Conservation (phyloP, 2,888 invertebrate genomes). For the Lochmaea capreae region DNA sequence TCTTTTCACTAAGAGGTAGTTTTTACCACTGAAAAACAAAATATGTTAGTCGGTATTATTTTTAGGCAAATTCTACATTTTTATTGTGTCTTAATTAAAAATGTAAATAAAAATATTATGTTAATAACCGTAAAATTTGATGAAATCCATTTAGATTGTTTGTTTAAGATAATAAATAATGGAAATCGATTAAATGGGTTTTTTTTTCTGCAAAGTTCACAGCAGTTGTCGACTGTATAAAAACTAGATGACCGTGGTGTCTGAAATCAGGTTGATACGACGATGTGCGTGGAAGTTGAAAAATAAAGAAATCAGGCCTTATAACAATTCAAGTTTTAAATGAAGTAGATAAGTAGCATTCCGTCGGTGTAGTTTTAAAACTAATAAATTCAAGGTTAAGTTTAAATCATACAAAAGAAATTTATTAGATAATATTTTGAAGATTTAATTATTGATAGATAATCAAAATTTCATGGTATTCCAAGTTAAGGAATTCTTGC, state of each 20-base stretch:
- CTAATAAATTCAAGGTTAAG: not conserved
- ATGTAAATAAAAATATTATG: not conserved
- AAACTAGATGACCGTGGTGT: slow-evolving; percentile 4
- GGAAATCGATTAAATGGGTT: not conserved
- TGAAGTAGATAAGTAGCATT: too few species aligned
- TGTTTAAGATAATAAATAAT: not conserved
- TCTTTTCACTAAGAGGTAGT: too few species aligned
- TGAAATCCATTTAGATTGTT: not conserved
- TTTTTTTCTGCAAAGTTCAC: not conserved
- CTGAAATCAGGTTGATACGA: slow-evolving; percentile 1
- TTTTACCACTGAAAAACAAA: too few species aligned
- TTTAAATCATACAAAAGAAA: not conserved
- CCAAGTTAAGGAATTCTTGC: too few species aligned
- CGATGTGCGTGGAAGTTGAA: not conserved
- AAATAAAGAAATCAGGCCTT: not conserved
- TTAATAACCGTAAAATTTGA: not conserved
- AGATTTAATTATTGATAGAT: not conserved
- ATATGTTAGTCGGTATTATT: too few species aligned
- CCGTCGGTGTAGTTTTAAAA: not conserved
- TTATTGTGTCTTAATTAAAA: not conserved
- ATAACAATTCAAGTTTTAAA: not conserved
- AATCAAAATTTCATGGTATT: too few species aligned
- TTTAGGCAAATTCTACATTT: too few species aligned
- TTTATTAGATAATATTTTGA: not conserved
- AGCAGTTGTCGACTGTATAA: not conserved